Evolutionary conservation across 2,797 vertebrate genomes (phyloP).

Genomic region (Sebastes minor): DNA sequence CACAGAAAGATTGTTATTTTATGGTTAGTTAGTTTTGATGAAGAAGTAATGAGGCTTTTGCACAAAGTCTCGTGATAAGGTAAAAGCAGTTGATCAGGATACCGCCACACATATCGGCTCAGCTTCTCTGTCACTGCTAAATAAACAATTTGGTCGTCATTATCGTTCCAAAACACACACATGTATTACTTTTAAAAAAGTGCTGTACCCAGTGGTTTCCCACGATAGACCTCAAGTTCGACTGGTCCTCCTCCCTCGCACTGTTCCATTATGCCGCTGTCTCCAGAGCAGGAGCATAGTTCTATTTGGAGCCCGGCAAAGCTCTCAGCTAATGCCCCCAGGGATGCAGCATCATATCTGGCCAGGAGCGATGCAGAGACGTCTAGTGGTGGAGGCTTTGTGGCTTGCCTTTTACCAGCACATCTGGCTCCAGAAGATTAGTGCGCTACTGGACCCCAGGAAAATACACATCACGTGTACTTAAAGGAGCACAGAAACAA

Average conservation of each 20-base stretch:
- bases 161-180: slow-evolving; percentile 56
- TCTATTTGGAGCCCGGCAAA: slow-evolving; percentile 78
- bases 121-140: not conserved
- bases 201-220: slow-evolving; percentile 50
- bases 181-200: slow-evolving; percentile 50
- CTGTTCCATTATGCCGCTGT: slow-evolving; percentile 72
- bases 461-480: slow-evolving; percentile 76
- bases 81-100: slow-evolving; percentile 32
- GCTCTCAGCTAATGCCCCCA: slow-evolving; percentile 78
- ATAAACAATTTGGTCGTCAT: slow-evolving; percentile 40
- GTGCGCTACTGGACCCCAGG: slow-evolving; percentile 72
- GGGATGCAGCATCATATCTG: slow-evolving; percentile 79
- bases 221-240: slow-evolving; percentile 65
- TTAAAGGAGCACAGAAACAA: slow-evolving; percentile 73
- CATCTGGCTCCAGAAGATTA: slow-evolving; percentile 82
- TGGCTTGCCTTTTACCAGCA: slow-evolving; percentile 76
- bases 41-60: slow-evolving; percentile 50
- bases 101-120: not conserved
- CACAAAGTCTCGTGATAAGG: slow-evolving; percentile 24
- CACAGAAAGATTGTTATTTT: slow-evolving; percentile 58
- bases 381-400: slow-evolving; percentile 79
- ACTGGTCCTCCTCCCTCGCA: slow-evolving; percentile 59
- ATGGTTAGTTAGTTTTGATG: slow-evolving; percentile 60
- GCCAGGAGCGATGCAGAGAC: slow-evolving; percentile 79
- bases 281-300: slow-evolving; percentile 74